Percentiles rank a stretch among this genome's conserved stretches.
These are phyloP conservation scores for Diuraphis noxia DNA, from an alignment of 1,140 invertebrate genomes.

Conservation along the genomic window DNA sequence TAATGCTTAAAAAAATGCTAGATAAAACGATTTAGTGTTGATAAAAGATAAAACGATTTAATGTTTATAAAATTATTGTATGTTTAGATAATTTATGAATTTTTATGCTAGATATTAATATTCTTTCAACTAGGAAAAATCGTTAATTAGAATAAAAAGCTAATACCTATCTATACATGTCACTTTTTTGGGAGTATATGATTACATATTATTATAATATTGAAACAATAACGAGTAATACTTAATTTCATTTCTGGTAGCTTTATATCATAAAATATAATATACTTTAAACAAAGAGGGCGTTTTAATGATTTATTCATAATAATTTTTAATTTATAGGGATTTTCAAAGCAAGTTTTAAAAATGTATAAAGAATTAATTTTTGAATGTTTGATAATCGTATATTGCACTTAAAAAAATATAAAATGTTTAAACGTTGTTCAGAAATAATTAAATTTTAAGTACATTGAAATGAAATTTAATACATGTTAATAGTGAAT, in stretches of 20 bases:
- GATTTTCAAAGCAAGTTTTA: background rate
- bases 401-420: conserved; percentile 12
- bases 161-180: background rate
- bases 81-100: background rate
- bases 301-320: background rate
- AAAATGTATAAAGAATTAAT: conserved; percentile 5
- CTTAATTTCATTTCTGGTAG: background rate
- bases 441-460: background rate
- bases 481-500: background rate
- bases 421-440: background rate
- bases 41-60: background rate
- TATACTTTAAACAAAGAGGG: background rate
- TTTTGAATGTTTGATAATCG: background rate
- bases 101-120: background rate
- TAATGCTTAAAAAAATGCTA: background rate
- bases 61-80: background rate
- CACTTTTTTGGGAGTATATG: background rate
- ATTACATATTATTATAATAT: background rate
- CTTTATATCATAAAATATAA: background rate
- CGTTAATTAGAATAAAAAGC: background rate
- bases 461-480: background rate
- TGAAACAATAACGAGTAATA: background rate
- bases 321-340: background rate
- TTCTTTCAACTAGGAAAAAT: background rate
- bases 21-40: background rate